Evolutionary conservation across 2,113 vertebrate species (phyloP).

Genomic region (Mungos mungo): DNA sequence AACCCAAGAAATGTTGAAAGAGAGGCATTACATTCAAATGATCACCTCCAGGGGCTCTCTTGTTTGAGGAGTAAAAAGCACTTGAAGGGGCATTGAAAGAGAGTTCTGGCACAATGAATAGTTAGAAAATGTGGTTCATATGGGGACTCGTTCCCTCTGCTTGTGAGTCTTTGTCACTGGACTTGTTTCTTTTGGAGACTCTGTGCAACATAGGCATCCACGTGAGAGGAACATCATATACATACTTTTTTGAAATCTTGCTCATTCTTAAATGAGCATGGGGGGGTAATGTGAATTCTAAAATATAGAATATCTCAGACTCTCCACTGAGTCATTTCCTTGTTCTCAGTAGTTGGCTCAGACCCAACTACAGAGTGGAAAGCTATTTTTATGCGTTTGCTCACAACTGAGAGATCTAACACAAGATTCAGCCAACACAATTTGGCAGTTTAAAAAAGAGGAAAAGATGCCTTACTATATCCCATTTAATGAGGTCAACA

Average conservation of each 20-base stretch:
- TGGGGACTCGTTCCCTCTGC: neutral
- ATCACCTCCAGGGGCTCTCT: neutral
- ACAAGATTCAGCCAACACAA: slow-evolving; percentile 9
- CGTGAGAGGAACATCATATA: neutral
- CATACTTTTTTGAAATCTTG: neutral
- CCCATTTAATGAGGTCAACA: slow-evolving; percentile 3
- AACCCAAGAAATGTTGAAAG: neutral
- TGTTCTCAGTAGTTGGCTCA: slow-evolving; percentile 62
- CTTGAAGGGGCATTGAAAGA: neutral
- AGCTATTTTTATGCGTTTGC: slow-evolving; percentile 62
- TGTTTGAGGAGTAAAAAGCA: neutral
- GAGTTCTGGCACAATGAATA: neutral
- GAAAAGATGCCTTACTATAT: neutral
- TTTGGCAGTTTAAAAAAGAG: neutral
- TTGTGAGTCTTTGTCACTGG: neutral
- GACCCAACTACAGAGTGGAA: slow-evolving; percentile 27
- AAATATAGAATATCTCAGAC: slow-evolving; percentile 26
- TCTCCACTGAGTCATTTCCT: slow-evolving; percentile 67
- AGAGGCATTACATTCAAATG: neutral
- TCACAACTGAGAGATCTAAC: slow-evolving; percentile 53
- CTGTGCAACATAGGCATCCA: neutral
- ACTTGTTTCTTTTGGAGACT: neutral
- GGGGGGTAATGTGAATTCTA: neutral
- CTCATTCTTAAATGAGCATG: slow-evolving; percentile 11
- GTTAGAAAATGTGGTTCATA: neutral